Base-by-base conservation (phyloP, 1,140 invertebrate genomes). In the Heliconius nattereri region DNA sequence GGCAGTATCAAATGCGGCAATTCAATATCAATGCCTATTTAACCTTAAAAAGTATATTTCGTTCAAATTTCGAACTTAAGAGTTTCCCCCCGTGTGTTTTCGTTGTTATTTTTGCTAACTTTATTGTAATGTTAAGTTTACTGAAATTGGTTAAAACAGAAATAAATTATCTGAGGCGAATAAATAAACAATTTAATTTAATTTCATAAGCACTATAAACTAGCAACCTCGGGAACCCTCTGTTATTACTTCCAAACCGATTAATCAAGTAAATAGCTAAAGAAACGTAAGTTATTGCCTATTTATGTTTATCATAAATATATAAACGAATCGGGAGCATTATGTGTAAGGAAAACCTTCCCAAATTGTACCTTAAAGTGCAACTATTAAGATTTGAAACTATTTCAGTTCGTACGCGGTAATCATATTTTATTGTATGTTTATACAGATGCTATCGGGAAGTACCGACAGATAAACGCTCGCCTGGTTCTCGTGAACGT, bases 381-480 rank as follows among this genome's bases (percentile, higher is more conserved):
- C 49, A 3, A 26, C 54, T 72, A 70, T 76, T 60, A 77, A 78
- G 60, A 66, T 29, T 66, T 66, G 11, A 66, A 66, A 13, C 16
- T 13, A 29, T 29, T 66, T 19, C n/a, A 19, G 11, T 26, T 16
- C 0, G 40, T 13, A 6, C 23, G 26, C 8, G 20, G 81, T 81
- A 83, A 83, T 90, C 82, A 90, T 90, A 90, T 86, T 85, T 90
- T 82, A 83, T 71, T 26, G 80, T 84, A 84, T 91, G 86, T 91
- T 90, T 90, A 85, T 82, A 85, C 89, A 90, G 87, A 86, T 87
- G 89, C 85, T 83, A 83, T 83, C 78, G 80, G 76, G 78, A 72
- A 78, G 76, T 77, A 81, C 78, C 75, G 87, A 91, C 80, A 81
- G 87, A 83, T 86, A 85, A 86, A 90, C 83, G 49, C 81, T 35